Evolutionary conservation across 2,113 vertebrate species (phyloP).

Genomic region (Redunca redunca): DNA sequence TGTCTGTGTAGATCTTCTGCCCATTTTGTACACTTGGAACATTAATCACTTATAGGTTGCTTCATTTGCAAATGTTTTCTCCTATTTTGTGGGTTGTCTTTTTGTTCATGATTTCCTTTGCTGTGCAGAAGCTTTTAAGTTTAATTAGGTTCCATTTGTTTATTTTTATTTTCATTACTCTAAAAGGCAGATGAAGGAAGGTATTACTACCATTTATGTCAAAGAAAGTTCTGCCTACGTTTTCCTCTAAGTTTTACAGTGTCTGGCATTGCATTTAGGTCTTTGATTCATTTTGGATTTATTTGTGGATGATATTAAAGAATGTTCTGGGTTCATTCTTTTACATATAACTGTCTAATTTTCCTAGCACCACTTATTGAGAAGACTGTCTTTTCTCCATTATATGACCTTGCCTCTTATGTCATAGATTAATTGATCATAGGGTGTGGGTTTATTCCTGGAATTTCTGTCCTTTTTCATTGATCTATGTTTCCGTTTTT

Average conservation of each 20-base stretch:
- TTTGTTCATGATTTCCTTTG: background rate
- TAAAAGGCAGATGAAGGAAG: background rate
- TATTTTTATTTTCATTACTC: background rate
- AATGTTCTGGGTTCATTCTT: background rate
- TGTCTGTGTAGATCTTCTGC: background rate
- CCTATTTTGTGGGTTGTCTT: background rate
- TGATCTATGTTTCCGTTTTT: background rate
- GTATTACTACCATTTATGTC: background rate
- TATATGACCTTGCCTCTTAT: background rate
- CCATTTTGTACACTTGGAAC: background rate
- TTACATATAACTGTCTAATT: background rate
- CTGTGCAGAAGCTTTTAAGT: background rate
- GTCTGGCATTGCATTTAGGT: background rate
- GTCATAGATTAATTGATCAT: background rate
- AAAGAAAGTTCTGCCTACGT: background rate
- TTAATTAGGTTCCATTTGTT: background rate
- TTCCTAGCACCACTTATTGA: background rate
- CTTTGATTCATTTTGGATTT: background rate
- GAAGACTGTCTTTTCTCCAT: background rate
- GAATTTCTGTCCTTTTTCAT: background rate
- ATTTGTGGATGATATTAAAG: background rate
- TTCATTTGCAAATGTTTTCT: background rate
- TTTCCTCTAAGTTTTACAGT: background rate
- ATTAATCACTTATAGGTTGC: background rate
- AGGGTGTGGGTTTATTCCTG: background rate